These are phyloP conservation scores for Leucoraja erinaceus DNA, from an alignment of 2,113 vertebrate genomes.

Conservation along the genomic window DNA sequence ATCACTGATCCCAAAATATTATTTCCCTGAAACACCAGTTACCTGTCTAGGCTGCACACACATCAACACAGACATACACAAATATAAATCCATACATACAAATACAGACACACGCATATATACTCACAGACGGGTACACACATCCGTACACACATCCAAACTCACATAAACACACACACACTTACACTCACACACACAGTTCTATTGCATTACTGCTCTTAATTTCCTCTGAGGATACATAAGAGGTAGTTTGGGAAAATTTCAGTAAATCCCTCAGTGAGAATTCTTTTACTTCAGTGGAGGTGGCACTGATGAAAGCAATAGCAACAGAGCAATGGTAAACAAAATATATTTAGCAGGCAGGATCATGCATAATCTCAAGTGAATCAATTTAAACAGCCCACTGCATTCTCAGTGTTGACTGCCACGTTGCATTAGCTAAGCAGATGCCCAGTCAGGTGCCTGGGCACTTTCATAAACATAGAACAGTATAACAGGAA, in stretches of 20 bases:
- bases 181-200: background rate
- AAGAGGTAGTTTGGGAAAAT: background rate
- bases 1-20: too few relatives aligned
- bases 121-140: background rate
- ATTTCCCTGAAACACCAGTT: background rate
- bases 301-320: background rate
- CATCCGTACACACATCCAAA: background rate
- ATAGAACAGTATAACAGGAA: too few relatives aligned
- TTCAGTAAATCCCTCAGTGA: background rate
- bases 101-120: background rate
- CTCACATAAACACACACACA: background rate
- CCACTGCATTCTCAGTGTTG: background rate
- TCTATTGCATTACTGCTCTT: background rate
- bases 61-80: background rate
- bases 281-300: background rate
- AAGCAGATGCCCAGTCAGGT: background rate
- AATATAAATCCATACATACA: background rate
- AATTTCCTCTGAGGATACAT: background rate
- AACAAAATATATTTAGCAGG: too few relatives aligned
- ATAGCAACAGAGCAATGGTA: background rate
- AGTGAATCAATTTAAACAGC: background rate
- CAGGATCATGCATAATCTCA: background rate
- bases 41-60: too few relatives aligned
- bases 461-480: background rate
- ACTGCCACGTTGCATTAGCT: background rate